These are phyloP conservation scores for Coelogynopora nodosa DNA, from an alignment of 2,888 invertebrate species.

Conservation along the genomic window DNA sequence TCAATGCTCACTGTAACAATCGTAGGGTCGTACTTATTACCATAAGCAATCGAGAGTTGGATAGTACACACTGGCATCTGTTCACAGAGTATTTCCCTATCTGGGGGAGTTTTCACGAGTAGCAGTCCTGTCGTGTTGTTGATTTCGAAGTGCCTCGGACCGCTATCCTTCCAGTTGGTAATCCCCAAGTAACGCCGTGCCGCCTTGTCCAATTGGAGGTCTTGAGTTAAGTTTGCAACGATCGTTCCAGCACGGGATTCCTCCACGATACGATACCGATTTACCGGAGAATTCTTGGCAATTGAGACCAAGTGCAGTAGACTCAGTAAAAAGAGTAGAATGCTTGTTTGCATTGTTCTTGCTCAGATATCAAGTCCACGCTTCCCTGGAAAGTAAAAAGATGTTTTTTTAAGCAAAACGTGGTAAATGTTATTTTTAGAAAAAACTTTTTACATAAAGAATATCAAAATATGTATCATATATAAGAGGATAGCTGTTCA, in stretches of 20 bases:
- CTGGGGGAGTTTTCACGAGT: not conserved
- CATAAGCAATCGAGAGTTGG: not conserved
- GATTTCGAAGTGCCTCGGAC: not conserved
- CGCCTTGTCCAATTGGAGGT: not conserved
- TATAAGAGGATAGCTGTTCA: too few species aligned
- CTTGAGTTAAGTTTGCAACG: not conserved
- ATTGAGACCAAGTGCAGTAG: not conserved
- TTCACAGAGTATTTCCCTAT: not conserved
- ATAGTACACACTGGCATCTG: not conserved
- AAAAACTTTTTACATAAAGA: too few species aligned
- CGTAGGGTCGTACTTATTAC: not conserved
- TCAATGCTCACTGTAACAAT: not conserved
- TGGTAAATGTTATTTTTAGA: too few species aligned
- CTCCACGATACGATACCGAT: not conserved
- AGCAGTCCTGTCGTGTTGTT: not conserved
- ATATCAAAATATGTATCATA: too few species aligned
- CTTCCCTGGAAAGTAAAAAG: too few species aligned
- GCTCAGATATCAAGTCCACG: too few species aligned
- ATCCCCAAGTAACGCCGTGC: not conserved
- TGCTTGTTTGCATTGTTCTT: too few species aligned
- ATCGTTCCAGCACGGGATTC: not conserved
- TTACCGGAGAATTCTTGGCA: not conserved
- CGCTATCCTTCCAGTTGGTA: slow-evolving; percentile 16
- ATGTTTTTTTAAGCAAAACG: too few species aligned
- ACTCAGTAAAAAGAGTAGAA: not conserved